These are phyloP conservation scores for Xerus inauris DNA, from an alignment of 2,113 vertebrate species.

Conservation along the genomic window DNA sequence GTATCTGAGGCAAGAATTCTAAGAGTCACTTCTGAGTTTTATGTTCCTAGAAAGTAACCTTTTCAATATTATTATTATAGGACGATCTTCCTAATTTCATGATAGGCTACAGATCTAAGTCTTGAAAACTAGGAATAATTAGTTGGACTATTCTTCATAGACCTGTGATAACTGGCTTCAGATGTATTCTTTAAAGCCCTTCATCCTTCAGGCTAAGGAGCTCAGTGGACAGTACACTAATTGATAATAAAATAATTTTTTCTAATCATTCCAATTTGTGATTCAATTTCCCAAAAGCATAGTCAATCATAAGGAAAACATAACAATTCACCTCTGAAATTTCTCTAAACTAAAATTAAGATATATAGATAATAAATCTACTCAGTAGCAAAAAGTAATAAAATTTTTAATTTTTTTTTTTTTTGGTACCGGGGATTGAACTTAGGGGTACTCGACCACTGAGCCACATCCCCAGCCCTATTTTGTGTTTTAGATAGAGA, in stretches of 20 bases:
- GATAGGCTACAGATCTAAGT: not conserved
- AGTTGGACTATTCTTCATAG: not conserved
- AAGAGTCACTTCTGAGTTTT: not conserved
- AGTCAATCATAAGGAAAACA: not conserved
- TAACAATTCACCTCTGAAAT: not conserved
- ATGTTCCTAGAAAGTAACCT: constrained; percentile 39
- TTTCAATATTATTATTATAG: not conserved
- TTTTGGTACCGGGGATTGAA: too few species aligned
- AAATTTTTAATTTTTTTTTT: too few species aligned
- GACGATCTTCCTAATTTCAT: not conserved
- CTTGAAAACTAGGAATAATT: not conserved
- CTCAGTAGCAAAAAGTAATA: not conserved
- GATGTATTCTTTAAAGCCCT: not conserved
- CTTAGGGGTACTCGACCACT: too few species aligned
- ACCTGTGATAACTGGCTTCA: not conserved
- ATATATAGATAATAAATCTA: not conserved
- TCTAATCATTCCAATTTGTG: not conserved
- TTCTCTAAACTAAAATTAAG: constrained; percentile 21
- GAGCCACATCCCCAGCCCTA: too few species aligned
- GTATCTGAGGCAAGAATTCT: not conserved
- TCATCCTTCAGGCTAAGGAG: not conserved
- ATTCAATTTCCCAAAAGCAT: not conserved
- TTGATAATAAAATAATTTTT: not conserved
- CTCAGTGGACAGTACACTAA: not conserved
- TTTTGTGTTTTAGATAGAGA: too few species aligned